phyloP scores from a whole-genome alignment of 2,797 vertebrate species.

The Lepilemur ruficaudatus region DNA sequence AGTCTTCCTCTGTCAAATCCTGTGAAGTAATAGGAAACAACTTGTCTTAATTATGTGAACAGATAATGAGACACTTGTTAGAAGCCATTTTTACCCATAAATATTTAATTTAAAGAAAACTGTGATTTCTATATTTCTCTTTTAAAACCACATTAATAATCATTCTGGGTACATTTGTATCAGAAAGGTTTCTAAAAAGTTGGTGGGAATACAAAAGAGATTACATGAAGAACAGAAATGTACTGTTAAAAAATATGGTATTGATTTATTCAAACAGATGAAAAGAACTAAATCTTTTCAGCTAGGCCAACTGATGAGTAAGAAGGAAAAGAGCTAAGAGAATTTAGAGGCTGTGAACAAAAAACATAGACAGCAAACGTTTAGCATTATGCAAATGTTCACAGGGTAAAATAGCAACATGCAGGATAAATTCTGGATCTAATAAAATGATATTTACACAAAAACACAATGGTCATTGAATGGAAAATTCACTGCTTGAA shows the following conservation, averaged over 20 bases:
- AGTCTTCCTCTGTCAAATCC: conserved; percentile 46
- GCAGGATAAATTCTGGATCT: conserved; percentile 18
- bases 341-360: conserved; percentile 62
- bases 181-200: neutral
- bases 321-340: conserved; percentile 45
- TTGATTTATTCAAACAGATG: conserved; percentile 60
- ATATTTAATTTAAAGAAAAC: neutral
- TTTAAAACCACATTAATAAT: neutral
- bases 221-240: neutral
- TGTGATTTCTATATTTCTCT: neutral
- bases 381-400: conserved; percentile 63
- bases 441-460: conserved; percentile 54
- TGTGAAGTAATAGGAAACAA: conserved; percentile 36
- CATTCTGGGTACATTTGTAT: neutral
- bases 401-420: neutral
- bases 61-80: conserved; percentile 39
- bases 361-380: conserved; percentile 58
- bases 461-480: conserved; percentile 24
- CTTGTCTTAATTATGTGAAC: neutral
- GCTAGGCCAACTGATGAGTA: conserved; percentile 59
- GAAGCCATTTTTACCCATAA: neutral
- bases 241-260: conserved; percentile 56
- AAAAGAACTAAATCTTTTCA: conserved; percentile 51
- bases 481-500: conserved; percentile 11
- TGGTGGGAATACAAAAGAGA: neutral